phyloP scores from a whole-genome alignment of 2,797 vertebrate species.

The Tauraco hartlaubi region DNA sequence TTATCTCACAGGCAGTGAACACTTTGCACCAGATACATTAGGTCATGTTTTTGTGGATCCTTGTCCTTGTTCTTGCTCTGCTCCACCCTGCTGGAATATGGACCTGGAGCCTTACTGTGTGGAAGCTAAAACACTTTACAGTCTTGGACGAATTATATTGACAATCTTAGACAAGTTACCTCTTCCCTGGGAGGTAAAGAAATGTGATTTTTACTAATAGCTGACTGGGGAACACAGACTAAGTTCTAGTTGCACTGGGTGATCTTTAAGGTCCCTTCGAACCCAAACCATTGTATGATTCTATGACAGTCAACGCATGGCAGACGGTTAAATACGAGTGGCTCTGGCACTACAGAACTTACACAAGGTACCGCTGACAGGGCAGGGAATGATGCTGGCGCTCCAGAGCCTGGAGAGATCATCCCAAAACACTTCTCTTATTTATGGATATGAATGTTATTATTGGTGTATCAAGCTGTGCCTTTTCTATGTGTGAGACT shows the following conservation, averaged over 20 bases:
- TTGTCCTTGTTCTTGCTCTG: background rate
- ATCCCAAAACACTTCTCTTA: background rate
- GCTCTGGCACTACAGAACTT: background rate
- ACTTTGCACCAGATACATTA: background rate
- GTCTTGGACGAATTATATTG: background rate
- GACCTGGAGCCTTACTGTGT: background rate
- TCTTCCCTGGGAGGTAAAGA: background rate
- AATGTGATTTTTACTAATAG: background rate
- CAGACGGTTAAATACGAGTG: background rate
- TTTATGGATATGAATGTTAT: background rate
- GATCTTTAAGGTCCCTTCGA: too few relatives aligned
- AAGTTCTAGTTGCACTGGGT: background rate
- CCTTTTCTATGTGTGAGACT: background rate
- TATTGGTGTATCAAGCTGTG: background rate
- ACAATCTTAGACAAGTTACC: background rate
- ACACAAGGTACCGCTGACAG: background rate
- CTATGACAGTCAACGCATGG: background rate
- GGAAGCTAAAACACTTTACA: background rate
- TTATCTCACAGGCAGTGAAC: background rate
- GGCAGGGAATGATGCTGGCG: background rate
- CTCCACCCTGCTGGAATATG: background rate
- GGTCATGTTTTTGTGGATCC: background rate
- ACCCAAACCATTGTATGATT: too few relatives aligned
- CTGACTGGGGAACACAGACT: background rate
- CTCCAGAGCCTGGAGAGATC: background rate